These are phyloP conservation scores for Euura saliciscinereae DNA, from an alignment of 1,140 invertebrate genomes.

Conservation along the genomic window DNA sequence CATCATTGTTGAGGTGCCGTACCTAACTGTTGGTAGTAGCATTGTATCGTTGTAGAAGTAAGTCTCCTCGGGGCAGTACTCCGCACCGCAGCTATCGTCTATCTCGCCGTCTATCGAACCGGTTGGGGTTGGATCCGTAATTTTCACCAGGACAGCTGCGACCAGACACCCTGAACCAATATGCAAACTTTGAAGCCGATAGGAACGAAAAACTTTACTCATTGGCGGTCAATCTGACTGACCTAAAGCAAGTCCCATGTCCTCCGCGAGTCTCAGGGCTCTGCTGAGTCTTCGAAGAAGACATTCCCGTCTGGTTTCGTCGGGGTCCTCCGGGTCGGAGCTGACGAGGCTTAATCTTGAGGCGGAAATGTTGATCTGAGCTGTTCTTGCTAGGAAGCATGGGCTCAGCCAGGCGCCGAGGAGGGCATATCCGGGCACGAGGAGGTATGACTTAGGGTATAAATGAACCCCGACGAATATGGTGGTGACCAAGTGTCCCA, in stretches of 20 bases:
- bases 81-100: slow-evolving; percentile 46
- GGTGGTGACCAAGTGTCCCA: slow-evolving; percentile 59
- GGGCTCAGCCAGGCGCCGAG: slow-evolving; percentile 65
- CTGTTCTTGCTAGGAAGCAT: slow-evolving; percentile 61
- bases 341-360: slow-evolving; percentile 65
- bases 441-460: slow-evolving; percentile 66
- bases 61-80: slow-evolving; percentile 48
- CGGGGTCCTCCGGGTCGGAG: slow-evolving; percentile 60
- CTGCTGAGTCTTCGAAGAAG: slow-evolving; percentile 47
- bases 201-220: neutral
- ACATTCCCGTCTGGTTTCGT: slow-evolving; percentile 55
- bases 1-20: slow-evolving; percentile 55
- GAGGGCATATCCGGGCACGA: slow-evolving; percentile 66
- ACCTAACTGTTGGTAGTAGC: slow-evolving; percentile 50
- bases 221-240: neutral
- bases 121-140: slow-evolving; percentile 36
- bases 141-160: slow-evolving; percentile 42
- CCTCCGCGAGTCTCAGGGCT: slow-evolving; percentile 49
- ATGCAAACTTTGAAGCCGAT: slow-evolving; percentile 3
- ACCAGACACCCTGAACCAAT: slow-evolving; percentile 44
- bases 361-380: slow-evolving; percentile 65
- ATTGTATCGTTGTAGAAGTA: slow-evolving; percentile 43
- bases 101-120: slow-evolving; percentile 30
- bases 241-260: slow-evolving; percentile 50
- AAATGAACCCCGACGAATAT: slow-evolving; percentile 66